These are phyloP conservation scores for Drosophila mojavensis DNA, from an alignment of 1,140 invertebrate genomes.

Conservation along the genomic window DNA sequence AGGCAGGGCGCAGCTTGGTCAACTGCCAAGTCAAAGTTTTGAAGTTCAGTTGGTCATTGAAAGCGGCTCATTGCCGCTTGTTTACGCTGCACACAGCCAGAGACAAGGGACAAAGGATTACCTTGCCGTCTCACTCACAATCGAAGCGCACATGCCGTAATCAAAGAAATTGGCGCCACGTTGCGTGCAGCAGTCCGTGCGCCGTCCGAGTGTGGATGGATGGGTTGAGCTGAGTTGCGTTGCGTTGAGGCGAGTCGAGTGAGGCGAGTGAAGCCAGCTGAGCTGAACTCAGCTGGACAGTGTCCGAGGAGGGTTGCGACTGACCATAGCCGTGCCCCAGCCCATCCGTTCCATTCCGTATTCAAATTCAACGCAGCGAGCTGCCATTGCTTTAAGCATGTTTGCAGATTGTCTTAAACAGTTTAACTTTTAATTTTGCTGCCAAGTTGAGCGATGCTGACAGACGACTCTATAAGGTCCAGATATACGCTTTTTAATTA, in stretches of 20 bases:
- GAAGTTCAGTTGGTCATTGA: constrained; percentile 81
- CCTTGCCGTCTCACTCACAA: constrained; percentile 24
- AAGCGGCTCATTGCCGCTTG: constrained; percentile 60
- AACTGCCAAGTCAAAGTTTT: constrained; percentile 70
- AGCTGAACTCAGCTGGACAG: constrained; percentile 27
- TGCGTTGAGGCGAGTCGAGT: background rate
- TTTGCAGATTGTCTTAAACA: constrained; percentile 80
- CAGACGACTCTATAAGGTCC: constrained; percentile 10
- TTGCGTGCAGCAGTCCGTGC: constrained; percentile 69
- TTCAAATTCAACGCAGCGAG: constrained; percentile 72
- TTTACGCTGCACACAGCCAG: constrained; percentile 42
- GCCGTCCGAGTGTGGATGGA: constrained; percentile 45
- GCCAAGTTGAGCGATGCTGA: constrained; percentile 61
- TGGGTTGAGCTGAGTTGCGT: constrained; percentile 31
- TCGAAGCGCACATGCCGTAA: constrained; percentile 66
- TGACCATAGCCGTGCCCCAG: constrained; percentile 34
- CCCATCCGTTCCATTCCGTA: constrained; percentile 32
- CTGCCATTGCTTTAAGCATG: constrained; percentile 49
- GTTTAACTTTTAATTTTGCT: constrained; percentile 80
- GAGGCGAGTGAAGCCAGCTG: constrained; percentile 23
- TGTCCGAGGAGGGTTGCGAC: constrained; percentile 59
- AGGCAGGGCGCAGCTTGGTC: constrained; percentile 20
- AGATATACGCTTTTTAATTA: constrained; percentile 64
- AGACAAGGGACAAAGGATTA: constrained; percentile 74
- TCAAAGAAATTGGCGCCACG: constrained; percentile 82